Base-by-base conservation (phyloP, 2,888 invertebrate species). In the Sarcophaga rosellei region DNA sequence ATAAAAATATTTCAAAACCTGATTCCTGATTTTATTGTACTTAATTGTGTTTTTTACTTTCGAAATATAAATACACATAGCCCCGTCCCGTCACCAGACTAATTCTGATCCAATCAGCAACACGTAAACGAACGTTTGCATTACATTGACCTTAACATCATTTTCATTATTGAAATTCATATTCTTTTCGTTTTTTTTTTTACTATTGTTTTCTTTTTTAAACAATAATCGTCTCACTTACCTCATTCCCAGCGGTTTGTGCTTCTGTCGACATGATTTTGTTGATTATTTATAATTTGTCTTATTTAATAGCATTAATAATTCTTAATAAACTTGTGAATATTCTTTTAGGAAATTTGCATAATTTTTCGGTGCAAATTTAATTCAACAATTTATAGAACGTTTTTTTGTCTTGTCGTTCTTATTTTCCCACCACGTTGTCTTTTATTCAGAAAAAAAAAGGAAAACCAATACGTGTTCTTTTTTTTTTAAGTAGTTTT, bases 211-310 rank as follows among this genome's bases (percentile, higher is more conserved):
- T n/a, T 69, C 11, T 45, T 25, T 53, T 53, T n/a, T 59, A 20
- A n/a, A n/a, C 44, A 35, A 68, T 8, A 17, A 17, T 59, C 86
- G 84, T 83, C 3, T 8, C 1, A 53, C 87, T 86, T 83, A 87
- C 85, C 79, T 87, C 85, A 70, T 82, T 80, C 70, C 78, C 87
- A 63, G 87, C 25, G 20, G 35, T 63, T 87, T 82, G 85, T 81
- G 84, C 82, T 82, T 87, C 82, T 35, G 76, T 83, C 25, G 87
- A 73, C 87, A 87, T 87, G 44, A 62, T 85, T 68, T 66, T 77
- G 4, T 53, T 77, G 73, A 6, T 72, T 23, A 20, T 59, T 53
- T 15, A 53, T 53, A 17, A 15, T 15, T 12, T 4, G 8, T 53
- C 15, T 53, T 53, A 15, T 15, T 53, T 17, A 53, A 53, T 35